Evolutionary conservation across 2,888 invertebrate species (phyloP).

Genomic region (Dynastes hyllus): DNA sequence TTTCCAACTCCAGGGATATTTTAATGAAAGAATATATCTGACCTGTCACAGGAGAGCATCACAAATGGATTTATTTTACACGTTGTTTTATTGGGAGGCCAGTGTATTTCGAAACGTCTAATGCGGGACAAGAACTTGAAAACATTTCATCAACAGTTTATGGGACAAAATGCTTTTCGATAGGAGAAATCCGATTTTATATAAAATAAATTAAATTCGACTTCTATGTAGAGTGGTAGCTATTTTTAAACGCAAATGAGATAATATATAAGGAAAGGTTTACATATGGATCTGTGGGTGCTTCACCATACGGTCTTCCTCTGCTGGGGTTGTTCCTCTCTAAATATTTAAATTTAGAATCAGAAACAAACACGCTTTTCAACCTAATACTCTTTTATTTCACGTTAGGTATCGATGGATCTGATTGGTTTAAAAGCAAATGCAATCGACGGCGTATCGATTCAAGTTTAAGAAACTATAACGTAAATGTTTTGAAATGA

Average conservation of each 20-base stretch:
- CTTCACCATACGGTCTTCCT: constrained; percentile 48
- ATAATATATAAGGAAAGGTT: constrained; percentile 41
- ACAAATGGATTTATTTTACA: constrained; percentile 45
- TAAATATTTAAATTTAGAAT: constrained; percentile 51
- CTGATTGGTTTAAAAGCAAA: constrained; percentile 36
- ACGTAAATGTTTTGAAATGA: constrained; percentile 44
- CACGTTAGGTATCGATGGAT: constrained; percentile 46
- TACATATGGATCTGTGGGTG: constrained; percentile 44
- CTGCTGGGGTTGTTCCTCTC: constrained; percentile 47
- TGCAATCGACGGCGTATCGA: constrained; percentile 36
- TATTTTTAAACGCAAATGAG: constrained; percentile 36
- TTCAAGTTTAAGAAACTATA: constrained; percentile 48
- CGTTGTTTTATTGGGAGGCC: constrained; percentile 36
- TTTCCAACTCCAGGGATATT: constrained; percentile 37
- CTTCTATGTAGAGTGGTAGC: constrained; percentile 34
- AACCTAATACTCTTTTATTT: constrained; percentile 49
- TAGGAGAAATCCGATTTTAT: constrained; percentile 38
- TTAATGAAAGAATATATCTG: constrained; percentile 47
- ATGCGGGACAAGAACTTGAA: constrained; percentile 29
- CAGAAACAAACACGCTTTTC: constrained; percentile 48
- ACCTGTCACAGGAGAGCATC: constrained; percentile 44
- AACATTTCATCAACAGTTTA: constrained; percentile 48
- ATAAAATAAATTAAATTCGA: constrained; percentile 47
- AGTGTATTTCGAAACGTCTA: constrained; percentile 31
- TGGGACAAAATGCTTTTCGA: constrained; percentile 36